Evolutionary conservation across 2,113 vertebrate species (phyloP), one percentile per base, ranked within the genome.

Genomic region (Trogon surrucura): DNA sequence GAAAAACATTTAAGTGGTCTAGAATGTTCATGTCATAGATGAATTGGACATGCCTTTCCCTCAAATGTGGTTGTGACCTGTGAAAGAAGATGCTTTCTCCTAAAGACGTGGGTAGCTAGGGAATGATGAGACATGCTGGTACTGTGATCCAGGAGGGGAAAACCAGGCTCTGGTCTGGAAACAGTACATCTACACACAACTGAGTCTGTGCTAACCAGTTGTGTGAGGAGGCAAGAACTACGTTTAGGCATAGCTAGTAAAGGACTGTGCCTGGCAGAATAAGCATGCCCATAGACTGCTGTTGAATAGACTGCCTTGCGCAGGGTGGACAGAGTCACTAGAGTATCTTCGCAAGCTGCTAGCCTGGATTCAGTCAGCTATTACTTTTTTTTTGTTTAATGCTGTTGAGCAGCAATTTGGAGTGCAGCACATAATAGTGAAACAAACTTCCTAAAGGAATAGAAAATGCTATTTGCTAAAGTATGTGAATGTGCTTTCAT

Each of bases 401-500:
- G 56, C 78, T 88, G 56, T 92, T 93, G 65, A 92, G 84, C 73
- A 91, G 80, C 27, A 75, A 85, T 54, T 89, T 79, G 54, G 30
- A n/a, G 62, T 72, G 53, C 80, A 89, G 79, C 65, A 51, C 26
- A 29, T 61, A 32, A 50, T 34, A 47, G 18, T 48, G 56, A 81
- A 92, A 78, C 27, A 71, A 38, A 30, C 18, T 80, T 94, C 56
- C 83, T 48, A 95, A 85, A 88, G 25, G 25, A 91, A 75, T 26
- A 81, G 21, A 78, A 79, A 80, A 93, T 47, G 16, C 2, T 90
- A 13, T 73, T 89, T 71, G 45, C 30, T 85, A 41, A 93, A 83
- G 13, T 73, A 80, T 80, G 47, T 88, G 44, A 53, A 92, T 94
- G 88, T 85, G 93, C 79, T 96, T 96, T 80, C 7, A 83, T 70